phyloP scores from a whole-genome alignment of 30 jellyfish, hydroid and myxozoan genomes.

The Phacellophora camtschatica region DNA sequence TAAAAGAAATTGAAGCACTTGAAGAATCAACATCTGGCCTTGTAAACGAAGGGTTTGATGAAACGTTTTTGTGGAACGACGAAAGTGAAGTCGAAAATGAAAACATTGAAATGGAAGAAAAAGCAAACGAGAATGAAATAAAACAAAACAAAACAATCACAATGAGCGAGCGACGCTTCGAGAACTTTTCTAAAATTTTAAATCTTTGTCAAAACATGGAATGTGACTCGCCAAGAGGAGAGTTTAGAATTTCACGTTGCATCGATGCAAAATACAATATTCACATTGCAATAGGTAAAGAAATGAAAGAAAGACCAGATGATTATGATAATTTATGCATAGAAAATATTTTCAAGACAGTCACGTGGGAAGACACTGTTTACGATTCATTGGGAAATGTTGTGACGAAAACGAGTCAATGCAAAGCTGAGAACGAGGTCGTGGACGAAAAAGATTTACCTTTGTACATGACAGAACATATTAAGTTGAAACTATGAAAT shows the following conservation, averaged over 20 bases:
- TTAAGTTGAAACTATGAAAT: not conserved
- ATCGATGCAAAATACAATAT: slow-evolving; percentile 15
- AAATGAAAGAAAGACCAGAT: slow-evolving; percentile 18
- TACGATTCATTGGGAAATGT: slow-evolving; percentile 34
- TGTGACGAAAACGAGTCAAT: slow-evolving; percentile 34
- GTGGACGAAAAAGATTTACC: slow-evolving; percentile 8
- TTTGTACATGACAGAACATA: slow-evolving; percentile 48
- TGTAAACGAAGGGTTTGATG: not conserved
- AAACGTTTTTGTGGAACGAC: not conserved
- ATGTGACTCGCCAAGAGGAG: slow-evolving; percentile 24
- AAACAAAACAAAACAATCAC: not conserved
- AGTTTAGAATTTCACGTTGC: slow-evolving; percentile 22
- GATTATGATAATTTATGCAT: too few species aligned
- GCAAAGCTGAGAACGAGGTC: not conserved
- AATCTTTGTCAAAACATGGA: slow-evolving; percentile 6
- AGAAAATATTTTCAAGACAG: slow-evolving; percentile 22
- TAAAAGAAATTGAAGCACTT: too few species aligned
- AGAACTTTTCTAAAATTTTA: slow-evolving; percentile 10
- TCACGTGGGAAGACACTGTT: slow-evolving; percentile 46
- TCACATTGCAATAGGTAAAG: slow-evolving; percentile 24
- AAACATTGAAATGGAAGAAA: not conserved
- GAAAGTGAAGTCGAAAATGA: not conserved
- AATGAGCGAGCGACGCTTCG: slow-evolving; percentile 33
- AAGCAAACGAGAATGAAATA: not conserved
- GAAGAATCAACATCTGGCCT: not conserved